These are phyloP conservation scores for Ceyx melanurus DNA, from an alignment of 2,113 vertebrate genomes.

Conservation along the genomic window DNA sequence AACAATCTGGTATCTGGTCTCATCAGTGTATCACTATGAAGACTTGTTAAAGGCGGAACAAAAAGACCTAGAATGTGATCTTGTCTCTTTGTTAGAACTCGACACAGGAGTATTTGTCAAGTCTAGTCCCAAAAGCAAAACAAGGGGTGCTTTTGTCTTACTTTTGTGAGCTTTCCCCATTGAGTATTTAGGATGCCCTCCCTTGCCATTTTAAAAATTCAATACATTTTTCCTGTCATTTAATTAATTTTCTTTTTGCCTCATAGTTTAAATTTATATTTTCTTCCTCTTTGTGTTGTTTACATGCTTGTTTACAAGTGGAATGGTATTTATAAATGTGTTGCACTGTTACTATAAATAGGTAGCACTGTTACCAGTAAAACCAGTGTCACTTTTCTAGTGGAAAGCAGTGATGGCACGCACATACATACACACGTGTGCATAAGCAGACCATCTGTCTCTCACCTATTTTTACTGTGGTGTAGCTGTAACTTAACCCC, in stretches of 20 bases:
- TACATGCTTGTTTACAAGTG: not conserved
- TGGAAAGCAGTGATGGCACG: not conserved
- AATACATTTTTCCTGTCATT: not conserved
- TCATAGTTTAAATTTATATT: not conserved
- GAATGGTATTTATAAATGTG: not conserved
- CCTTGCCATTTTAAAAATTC: not conserved
- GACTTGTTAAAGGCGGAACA: conserved; percentile 67
- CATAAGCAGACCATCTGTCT: not conserved
- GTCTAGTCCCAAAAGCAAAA: conserved; percentile 30
- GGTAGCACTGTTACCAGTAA: not conserved
- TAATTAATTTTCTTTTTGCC: not conserved
- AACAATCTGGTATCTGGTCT: conserved; percentile 72
- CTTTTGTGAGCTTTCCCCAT: not conserved
- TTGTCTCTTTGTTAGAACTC: conserved; percentile 46
- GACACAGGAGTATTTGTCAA: not conserved
- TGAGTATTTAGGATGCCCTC: not conserved
- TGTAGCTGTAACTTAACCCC: not conserved
- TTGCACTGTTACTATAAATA: not conserved
- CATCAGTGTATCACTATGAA: conserved; percentile 63
- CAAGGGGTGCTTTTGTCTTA: not conserved
- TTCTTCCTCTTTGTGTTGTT: not conserved
- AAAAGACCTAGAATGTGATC: conserved; percentile 58
- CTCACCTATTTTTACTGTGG: not conserved
- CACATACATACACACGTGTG: fast-evolving
- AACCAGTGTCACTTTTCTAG: not conserved